Conservation (phyloP, 2,888 invertebrate genomes). For the Eupithecia insigniata region DNA sequence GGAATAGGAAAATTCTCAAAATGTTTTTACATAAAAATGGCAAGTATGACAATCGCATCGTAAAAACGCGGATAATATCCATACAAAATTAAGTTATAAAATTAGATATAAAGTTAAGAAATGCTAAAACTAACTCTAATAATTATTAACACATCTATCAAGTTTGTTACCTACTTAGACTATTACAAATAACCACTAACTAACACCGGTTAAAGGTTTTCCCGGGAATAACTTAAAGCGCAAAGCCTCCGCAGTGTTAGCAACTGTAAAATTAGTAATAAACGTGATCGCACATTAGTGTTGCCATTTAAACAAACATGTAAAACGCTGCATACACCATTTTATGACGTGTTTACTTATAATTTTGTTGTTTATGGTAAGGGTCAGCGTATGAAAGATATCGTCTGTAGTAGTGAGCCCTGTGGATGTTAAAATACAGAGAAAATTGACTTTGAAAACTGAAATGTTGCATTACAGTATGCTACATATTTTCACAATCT, state of each 20-base stretch:
- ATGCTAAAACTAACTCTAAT: background rate
- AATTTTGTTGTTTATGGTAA: conserved; percentile 45
- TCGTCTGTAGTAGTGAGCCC: background rate
- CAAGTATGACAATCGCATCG: background rate
- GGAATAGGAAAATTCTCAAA: too few species aligned
- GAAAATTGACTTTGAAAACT: background rate
- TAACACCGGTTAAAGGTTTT: conserved; percentile 8
- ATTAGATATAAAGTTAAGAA: too few species aligned
- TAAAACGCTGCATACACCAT: conserved; percentile 48
- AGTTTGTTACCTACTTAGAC: background rate
- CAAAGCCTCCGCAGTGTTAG: conserved; percentile 49
- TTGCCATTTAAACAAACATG: conserved; percentile 66
- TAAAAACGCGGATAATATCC: background rate
- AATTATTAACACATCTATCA: background rate
- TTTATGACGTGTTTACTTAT: conserved; percentile 47
- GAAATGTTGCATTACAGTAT: background rate
- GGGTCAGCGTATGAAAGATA: background rate
- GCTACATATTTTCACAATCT: background rate
- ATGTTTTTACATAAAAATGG: too few species aligned
- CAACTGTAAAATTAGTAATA: conserved; percentile 51
- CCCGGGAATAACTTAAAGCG: conserved; percentile 18
- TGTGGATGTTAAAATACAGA: background rate
- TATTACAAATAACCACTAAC: conserved; percentile 7
- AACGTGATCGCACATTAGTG: conserved; percentile 72
- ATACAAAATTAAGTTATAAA: background rate